Conservation (phyloP, 2,888 invertebrate genomes). For the Cataglyphis rosenhaueri region DNA sequence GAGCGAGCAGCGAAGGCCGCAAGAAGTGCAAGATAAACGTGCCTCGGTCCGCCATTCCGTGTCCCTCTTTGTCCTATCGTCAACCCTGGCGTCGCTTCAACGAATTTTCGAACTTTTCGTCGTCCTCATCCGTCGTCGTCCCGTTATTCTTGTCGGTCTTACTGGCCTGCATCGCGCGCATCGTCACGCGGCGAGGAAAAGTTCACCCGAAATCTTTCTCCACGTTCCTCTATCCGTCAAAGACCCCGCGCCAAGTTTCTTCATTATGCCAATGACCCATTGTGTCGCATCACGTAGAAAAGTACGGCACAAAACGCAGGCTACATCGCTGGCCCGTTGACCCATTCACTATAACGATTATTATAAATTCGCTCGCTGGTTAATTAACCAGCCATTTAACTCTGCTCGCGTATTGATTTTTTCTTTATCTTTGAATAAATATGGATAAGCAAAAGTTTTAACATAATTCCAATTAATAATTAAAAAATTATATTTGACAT, state of each 20-base stretch:
- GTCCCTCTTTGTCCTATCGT: conserved; percentile 74
- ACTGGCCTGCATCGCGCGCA: conserved; percentile 35
- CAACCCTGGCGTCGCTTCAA: conserved; percentile 80
- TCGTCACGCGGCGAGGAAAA: conserved; percentile 54
- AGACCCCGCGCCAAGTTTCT: conserved; percentile 72
- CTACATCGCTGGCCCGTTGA: conserved; percentile 48
- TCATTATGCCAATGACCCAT: conserved; percentile 76
- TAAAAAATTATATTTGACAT: not conserved
- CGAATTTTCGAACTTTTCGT: conserved; percentile 81
- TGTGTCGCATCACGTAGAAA: conserved; percentile 69
- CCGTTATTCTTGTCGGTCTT: conserved; percentile 63
- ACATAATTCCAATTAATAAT: not conserved
- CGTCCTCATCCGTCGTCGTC: conserved; percentile 60
- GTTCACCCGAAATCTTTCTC: conserved; percentile 65
- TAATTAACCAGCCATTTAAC: not conserved
- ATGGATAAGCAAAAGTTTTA: not conserved
- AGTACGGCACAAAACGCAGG: conserved; percentile 54
- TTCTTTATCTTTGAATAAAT: not conserved
- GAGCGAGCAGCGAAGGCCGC: conserved; percentile 65
- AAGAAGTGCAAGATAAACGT: conserved; percentile 84
- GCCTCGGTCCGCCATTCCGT: conserved; percentile 80
- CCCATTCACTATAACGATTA: conserved; percentile 37
- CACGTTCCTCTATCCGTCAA: conserved; percentile 29
- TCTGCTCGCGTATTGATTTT: not conserved
- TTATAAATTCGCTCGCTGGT: conserved; percentile 34